These are phyloP conservation scores for Cataglyphis hispanica DNA, from an alignment of 1,140 invertebrate species.

Conservation along the genomic window DNA sequence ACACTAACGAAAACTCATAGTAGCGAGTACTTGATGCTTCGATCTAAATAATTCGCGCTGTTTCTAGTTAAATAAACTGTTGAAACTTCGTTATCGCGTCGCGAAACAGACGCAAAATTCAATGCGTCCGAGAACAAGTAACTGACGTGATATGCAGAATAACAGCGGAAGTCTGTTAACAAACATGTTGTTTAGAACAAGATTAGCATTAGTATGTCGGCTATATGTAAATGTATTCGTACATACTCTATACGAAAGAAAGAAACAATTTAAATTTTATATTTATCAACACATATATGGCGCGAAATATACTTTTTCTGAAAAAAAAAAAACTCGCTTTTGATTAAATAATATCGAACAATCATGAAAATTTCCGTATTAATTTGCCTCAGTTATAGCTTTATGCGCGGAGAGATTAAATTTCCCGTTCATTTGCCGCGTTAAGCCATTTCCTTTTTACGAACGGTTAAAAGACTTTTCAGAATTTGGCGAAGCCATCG, in stretches of 20 bases:
- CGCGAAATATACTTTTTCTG: background rate
- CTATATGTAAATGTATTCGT: too few species aligned
- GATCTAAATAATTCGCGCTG: constrained; percentile 45
- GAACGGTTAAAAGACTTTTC: constrained; percentile 40
- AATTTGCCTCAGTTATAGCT: background rate
- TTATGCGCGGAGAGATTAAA: constrained; percentile 36
- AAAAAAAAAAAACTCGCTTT: background rate
- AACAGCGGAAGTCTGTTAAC: background rate
- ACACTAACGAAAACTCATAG: constrained; percentile 7
- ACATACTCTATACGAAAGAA: background rate
- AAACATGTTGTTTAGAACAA: constrained; percentile 22
- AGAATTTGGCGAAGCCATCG: constrained; percentile 11
- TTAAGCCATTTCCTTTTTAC: constrained; percentile 39
- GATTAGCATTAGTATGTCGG: background rate
- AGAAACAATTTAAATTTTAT: background rate
- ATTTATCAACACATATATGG: background rate
- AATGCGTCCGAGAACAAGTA: constrained; percentile 17
- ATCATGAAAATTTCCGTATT: constrained; percentile 8
- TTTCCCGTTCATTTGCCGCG: constrained; percentile 23
- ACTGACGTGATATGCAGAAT: constrained; percentile 13
- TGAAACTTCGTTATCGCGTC: constrained; percentile 45
- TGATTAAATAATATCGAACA: constrained; percentile 20
- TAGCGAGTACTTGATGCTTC: constrained; percentile 22
- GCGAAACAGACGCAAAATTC: constrained; percentile 26
- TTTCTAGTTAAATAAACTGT: constrained; percentile 41